phyloP scores from a whole-genome alignment of 2,888 invertebrate genomes.

The Galeopsomyia nigrocyanea region DNA sequence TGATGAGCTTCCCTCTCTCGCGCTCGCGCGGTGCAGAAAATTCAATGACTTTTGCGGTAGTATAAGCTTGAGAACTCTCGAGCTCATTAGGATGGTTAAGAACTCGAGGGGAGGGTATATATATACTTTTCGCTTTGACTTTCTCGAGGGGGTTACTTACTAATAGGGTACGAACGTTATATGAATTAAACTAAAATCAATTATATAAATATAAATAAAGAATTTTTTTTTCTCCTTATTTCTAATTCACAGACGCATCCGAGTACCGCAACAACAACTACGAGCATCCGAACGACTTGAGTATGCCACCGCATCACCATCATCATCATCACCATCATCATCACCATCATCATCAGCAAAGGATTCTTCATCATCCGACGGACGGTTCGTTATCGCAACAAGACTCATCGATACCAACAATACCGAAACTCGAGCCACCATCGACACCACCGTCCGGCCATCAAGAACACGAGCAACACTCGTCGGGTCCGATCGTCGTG shows the following conservation, averaged over 20 bases:
- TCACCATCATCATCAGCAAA: slow-evolving; percentile 60
- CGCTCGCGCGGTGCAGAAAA: not conserved
- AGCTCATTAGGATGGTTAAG: no score
- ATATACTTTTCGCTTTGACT: no score
- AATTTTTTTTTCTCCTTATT: no score
- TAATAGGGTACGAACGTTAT: no score
- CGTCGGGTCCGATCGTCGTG: slow-evolving; percentile 64
- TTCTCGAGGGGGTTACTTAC: no score
- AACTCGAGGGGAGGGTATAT: no score
- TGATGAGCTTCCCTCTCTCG: slow-evolving; percentile 25
- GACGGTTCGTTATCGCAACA: slow-evolving; percentile 54
- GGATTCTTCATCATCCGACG: slow-evolving; percentile 55
- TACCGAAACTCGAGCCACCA: slow-evolving; percentile 72
- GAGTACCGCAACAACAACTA: slow-evolving; percentile 63
- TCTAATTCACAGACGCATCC: slow-evolving; percentile 55
- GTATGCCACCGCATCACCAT: slow-evolving; percentile 63
- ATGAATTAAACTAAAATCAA: no score
- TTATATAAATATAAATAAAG: no score
- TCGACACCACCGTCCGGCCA: slow-evolving; percentile 63
- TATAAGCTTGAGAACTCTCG: not conserved
- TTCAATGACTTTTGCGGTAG: slow-evolving; percentile 10
- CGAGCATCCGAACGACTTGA: slow-evolving; percentile 63
- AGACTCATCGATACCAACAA: slow-evolving; percentile 65
- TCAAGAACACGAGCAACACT: slow-evolving; percentile 61
- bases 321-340: slow-evolving; percentile 60